phyloP scores from a whole-genome alignment of 2,113 vertebrate species.

The human (Homo sapiens) region GRCh38 chr18:58442501-58443000 shows the following conservation, averaged over 20 bases:
- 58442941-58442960: neutral
- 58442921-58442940: neutral
- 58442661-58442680: neutral
- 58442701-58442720: neutral
- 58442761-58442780: no score
- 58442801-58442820: neutral
- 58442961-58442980: neutral
- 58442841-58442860: neutral
- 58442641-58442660: neutral
- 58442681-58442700: neutral
- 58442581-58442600: neutral
- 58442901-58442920: neutral
- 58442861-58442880: neutral
- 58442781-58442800: no score
- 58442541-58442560: neutral
- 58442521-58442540: neutral
- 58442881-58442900: neutral
- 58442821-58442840: neutral
- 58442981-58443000: neutral
- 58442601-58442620: neutral
- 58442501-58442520: neutral
- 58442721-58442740: no score
- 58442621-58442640: neutral
- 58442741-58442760: no score
- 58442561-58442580: neutral